Conservation (phyloP, 2,888 invertebrate genomes). For the Caenorhabditis wallacei region DNA sequence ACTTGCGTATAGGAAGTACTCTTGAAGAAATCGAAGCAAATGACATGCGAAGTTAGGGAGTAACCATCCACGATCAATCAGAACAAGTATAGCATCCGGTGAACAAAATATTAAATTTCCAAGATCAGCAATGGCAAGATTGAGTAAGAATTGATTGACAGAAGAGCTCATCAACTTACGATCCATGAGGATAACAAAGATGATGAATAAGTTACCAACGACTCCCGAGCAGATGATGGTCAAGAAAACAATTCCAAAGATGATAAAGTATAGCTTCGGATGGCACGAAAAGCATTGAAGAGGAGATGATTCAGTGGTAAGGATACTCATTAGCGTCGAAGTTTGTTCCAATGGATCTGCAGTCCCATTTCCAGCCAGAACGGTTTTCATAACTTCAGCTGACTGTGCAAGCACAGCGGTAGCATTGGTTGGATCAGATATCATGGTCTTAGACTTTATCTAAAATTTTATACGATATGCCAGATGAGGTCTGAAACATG, state of each 20-base stretch:
- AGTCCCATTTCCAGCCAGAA: background rate
- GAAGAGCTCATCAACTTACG: slow-evolving; percentile 73
- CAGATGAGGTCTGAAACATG: slow-evolving; percentile 10
- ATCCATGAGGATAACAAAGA: slow-evolving; percentile 72
- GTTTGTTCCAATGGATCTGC: slow-evolving; percentile 26
- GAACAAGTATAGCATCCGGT: slow-evolving; percentile 72
- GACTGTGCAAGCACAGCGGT: slow-evolving; percentile 33
- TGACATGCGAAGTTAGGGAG: slow-evolving; percentile 82
- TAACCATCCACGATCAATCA: slow-evolving; percentile 73
- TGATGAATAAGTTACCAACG: slow-evolving; percentile 75
- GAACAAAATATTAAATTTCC: slow-evolving; percentile 75
- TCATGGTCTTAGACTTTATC: slow-evolving; percentile 7
- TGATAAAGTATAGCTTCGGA: slow-evolving; percentile 53
- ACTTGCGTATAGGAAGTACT: slow-evolving; percentile 84
- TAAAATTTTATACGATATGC: slow-evolving; percentile 2
- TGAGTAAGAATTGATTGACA: slow-evolving; percentile 76
- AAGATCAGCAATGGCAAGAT: slow-evolving; percentile 76
- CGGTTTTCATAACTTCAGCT: slow-evolving; percentile 21
- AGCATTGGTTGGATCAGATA: slow-evolving; percentile 22
- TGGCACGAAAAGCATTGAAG: slow-evolving; percentile 64
- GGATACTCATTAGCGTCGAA: slow-evolving; percentile 38
- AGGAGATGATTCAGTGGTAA: slow-evolving; percentile 35
- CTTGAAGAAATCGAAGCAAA: slow-evolving; percentile 83
- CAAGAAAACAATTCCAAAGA: slow-evolving; percentile 66
- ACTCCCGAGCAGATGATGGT: slow-evolving; percentile 73